Base-by-base conservation (phyloP, 2,797 vertebrate genomes). In the Rhynchotus rufescens region DNA sequence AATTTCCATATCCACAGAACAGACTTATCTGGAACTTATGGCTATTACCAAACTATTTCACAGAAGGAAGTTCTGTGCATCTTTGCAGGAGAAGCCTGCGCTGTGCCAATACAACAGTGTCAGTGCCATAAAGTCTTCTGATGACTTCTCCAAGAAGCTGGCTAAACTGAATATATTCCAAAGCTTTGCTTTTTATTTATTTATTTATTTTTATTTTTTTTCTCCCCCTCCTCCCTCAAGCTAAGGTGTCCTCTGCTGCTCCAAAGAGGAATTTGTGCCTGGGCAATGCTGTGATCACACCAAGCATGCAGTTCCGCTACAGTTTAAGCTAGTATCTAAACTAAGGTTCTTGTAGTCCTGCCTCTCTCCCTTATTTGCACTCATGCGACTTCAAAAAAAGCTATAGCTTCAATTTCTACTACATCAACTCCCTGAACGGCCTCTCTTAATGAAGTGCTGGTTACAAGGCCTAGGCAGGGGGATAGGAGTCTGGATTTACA, bases 61-160 rank as follows among this genome's bases (percentile, higher is more conserved):
- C 22, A 42, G 23, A 44, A 3, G 2, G 6, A 22, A 23, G 30
- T 52, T 68, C 61, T 0, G 34, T 4, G 20, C 17, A n/a, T 34
- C 23, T 60, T 68, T 42, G 56, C 52, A 44, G 25, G 77, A 45
- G 79, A 84, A 80, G 52, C n/a, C 49, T 61, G 52, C 10, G 5
- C 2, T 44, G n/a, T 34, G 60, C 51, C 60, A 76, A 30, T 2
- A 8, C 15, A 65, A 52, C 45, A 34, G 0, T 15, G 1, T 7
- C 23, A 74, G 23, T n/a, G 64, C 77, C 49, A 51, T 4, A 51
- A 62, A 84, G 38, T 16, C 57, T 42, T 13, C 9, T 8, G 10
- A 80, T 34, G 8, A 12, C 28, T 65, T 38, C 71, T 69, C 60
- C 57, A 54, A 69, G n/a, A n/a, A 25, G 12, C n/a, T 44, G 49